phyloP scores from a whole-genome alignment of 2,797 vertebrate species.

The Coranthus polyacanthus region DNA sequence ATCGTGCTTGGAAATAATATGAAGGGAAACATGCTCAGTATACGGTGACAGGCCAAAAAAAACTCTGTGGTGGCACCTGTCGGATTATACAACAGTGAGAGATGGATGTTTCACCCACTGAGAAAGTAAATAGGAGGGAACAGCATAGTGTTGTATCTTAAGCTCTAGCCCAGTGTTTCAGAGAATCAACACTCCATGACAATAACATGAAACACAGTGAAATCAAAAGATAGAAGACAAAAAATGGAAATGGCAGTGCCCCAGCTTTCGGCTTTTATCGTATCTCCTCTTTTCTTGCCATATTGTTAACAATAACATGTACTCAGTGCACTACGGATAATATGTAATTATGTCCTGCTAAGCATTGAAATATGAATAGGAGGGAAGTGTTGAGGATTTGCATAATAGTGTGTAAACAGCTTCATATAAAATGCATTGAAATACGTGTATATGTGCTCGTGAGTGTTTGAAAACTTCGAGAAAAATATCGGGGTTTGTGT shows the following conservation, averaged over 20 bases:
- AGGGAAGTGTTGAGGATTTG: constrained; percentile 32
- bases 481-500: too few species aligned
- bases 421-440: neutral
- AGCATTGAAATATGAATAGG: constrained; percentile 32
- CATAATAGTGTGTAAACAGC: neutral
- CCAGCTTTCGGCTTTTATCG: neutral
- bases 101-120: constrained; percentile 18
- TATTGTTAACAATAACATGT: constrained; percentile 16
- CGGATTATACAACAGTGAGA: constrained; percentile 28
- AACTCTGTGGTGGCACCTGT: constrained; percentile 24
- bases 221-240: neutral
- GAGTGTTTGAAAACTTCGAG: too few species aligned
- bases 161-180: neutral
- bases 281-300: constrained; percentile 6
- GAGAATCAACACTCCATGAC: neutral
- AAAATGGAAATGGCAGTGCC: neutral
- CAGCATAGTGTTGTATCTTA: constrained; percentile 5
- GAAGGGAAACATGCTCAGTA: constrained; percentile 9
- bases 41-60: constrained; percentile 6
- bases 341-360: constrained; percentile 43
- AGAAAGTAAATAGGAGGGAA: constrained; percentile 9
- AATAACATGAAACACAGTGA: neutral
- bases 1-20: constrained; percentile 9
- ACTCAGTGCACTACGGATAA: constrained; percentile 31
- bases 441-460: neutral